Evolutionary conservation across 2,113 vertebrate species (phyloP).

Genomic region (Andinoacara biseriatus): DNA sequence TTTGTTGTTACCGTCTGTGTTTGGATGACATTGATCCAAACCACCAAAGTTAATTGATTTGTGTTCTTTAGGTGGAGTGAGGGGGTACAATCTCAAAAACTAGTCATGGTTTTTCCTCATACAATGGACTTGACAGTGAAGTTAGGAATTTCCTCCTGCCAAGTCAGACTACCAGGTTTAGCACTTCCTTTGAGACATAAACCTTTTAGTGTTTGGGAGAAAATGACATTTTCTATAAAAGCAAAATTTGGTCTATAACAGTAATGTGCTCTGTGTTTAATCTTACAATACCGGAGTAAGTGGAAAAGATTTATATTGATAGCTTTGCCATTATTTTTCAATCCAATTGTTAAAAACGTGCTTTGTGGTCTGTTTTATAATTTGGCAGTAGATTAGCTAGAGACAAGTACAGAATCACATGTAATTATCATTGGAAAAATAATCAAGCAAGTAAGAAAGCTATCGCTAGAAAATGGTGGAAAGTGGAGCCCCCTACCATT

Average conservation of each 20-base stretch:
- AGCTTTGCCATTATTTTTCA: background rate
- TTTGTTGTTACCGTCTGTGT: background rate
- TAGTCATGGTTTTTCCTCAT: background rate
- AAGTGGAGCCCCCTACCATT: too few relatives aligned
- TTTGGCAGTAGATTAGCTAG: background rate
- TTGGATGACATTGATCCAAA: background rate
- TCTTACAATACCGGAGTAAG: background rate
- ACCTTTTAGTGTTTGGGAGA: background rate
- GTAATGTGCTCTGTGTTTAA: background rate
- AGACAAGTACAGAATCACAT: background rate
- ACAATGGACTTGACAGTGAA: background rate
- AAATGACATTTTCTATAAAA: background rate
- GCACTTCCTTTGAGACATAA: conserved; percentile 8
- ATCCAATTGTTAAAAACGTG: background rate
- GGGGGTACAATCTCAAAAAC: background rate
- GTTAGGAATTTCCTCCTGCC: background rate
- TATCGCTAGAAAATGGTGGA: too few relatives aligned
- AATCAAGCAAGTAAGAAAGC: background rate
- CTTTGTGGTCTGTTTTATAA: background rate
- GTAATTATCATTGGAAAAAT: conserved; percentile 1
- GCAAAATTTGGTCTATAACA: background rate
- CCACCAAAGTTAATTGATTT: background rate
- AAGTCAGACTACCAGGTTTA: background rate
- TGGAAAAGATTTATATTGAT: background rate
- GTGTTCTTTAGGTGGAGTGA: background rate